phyloP scores from a whole-genome alignment of 1,140 invertebrate genomes.

The Bursaphelenchus mucronatus region DNA sequence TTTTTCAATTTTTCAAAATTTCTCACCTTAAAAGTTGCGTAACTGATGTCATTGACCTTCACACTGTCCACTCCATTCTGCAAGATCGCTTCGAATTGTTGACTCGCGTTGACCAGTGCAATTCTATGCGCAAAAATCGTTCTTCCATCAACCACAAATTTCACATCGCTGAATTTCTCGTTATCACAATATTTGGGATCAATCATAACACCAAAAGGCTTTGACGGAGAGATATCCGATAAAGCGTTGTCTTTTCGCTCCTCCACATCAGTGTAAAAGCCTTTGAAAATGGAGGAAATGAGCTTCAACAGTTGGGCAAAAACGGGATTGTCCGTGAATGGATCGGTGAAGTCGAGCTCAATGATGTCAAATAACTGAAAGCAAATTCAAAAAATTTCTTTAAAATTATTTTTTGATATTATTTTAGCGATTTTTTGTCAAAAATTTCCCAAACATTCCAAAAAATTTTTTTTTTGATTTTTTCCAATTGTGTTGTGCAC shows the following conservation, averaged over 20 bases:
- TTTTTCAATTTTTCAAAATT: not conserved
- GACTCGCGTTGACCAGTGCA: conserved; percentile 15
- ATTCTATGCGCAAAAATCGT: conserved; percentile 25
- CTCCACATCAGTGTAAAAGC: not conserved
- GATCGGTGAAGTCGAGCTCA: not conserved
- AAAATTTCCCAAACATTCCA: not conserved
- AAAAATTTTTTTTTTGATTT: too few relatives aligned
- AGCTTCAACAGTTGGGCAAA: not conserved
- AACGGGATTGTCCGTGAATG: conserved; percentile 20
- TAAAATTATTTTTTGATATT: not conserved
- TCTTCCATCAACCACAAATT: conserved; percentile 19
- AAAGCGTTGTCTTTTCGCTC: not conserved
- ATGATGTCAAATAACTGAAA: conserved; percentile 21
- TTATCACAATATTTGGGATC: conserved; percentile 27
- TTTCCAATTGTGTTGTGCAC: too few relatives aligned
- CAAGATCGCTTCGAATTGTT: conserved; percentile 13
- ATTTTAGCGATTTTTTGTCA: not conserved
- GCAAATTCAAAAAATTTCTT: not conserved
- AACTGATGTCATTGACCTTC: conserved; percentile 18
- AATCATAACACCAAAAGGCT: conserved; percentile 15
- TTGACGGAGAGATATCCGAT: not conserved
- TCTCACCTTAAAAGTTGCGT: conserved; percentile 22
- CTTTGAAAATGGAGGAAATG: conserved; percentile 12
- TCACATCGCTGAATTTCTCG: conserved; percentile 21
- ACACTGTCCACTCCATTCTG: conserved; percentile 15